Conservation (phyloP, 2,797 vertebrate genomes). For the Halcyon leucocephala region DNA sequence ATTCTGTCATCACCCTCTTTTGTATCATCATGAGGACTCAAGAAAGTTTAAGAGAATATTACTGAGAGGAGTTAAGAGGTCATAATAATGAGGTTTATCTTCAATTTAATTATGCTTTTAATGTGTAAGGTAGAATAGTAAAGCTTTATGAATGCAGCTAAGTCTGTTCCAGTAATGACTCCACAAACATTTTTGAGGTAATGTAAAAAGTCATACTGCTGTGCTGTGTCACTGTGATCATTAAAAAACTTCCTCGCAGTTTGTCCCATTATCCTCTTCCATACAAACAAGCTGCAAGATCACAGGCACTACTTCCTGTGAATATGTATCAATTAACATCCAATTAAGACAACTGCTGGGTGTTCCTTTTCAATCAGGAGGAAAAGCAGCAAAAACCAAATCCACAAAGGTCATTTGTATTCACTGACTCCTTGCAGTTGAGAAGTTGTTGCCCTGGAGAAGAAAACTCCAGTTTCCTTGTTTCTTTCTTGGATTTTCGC, state of each 20-base stretch:
- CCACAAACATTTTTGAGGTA: constrained; percentile 22
- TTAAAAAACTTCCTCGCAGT: not conserved
- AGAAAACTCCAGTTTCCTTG: not conserved
- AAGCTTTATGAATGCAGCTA: constrained; percentile 29
- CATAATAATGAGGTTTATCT: constrained; percentile 58
- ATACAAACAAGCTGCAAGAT: constrained; percentile 50
- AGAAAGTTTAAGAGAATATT: not conserved
- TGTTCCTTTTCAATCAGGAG: constrained; percentile 34
- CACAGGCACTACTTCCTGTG: constrained; percentile 42
- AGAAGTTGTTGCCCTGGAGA: constrained; percentile 6
- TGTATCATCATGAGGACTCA: not conserved
- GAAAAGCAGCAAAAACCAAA: constrained; percentile 8
- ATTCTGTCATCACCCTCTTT: not conserved
- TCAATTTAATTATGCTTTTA: constrained; percentile 36
- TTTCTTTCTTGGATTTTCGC: not conserved
- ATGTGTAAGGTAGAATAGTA: not conserved
- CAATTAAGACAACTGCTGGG: constrained; percentile 52
- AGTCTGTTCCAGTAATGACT: constrained; percentile 35
- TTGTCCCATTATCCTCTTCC: not conserved
- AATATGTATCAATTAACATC: constrained; percentile 59
- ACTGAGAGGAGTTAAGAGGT: constrained; percentile 4
- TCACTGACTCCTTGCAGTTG: not conserved
- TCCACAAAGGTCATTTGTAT: constrained; percentile 29
- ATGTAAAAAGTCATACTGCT: constrained; percentile 29
- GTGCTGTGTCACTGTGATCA: not conserved